Base-by-base conservation (phyloP, 2,113 vertebrate species). In the Verasper variegatus region DNA sequence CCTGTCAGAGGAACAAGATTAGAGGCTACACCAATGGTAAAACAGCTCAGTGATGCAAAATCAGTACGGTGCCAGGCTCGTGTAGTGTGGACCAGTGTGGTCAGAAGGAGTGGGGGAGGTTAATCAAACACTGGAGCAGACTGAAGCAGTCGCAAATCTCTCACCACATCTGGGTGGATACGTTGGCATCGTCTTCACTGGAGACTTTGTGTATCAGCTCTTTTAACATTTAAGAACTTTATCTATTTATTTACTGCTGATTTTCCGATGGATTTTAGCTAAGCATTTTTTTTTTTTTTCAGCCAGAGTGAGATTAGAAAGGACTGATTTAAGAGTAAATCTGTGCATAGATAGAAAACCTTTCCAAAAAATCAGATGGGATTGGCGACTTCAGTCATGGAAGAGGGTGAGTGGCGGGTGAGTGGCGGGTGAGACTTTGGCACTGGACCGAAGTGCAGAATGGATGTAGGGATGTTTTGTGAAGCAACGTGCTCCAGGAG, bases 1-100 rank as follows among this genome's bases (percentile, higher is more conserved):
- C 75, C 27, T 56, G 81, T 85, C 82, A 63, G 57, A 89, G 76
- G 92, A 93, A 94, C 88, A 87, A 88, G 92, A 94, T 93, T 92
- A 92, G 69, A 85, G 86, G 83, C 87, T 88, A 86, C 78, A 61
- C 71, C 86, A 83, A 81, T 78, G 49, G 88, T 75, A 24, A 74
- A 65, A 83, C 82, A 86, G 84, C 88, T 91, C 74, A 64, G 85
- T 55, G 63, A 67, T 64, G 67, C 71, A 81, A 90, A 85, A 81
- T 91, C 85, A 78, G 76, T 81, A n/a, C 55, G 79, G 83, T 87
- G 80, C 71, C 87, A 84, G 80, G 62, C 85, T 77, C 80, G 71
- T 88, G 74, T 82, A 80, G 67, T 40, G 77, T 69, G 76, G 70
- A 63, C 55, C 73, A 80, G 54, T 69, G 70, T 82, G 37, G 68